Evolutionary conservation across 2,888 invertebrate genomes (phyloP), one percentile per base, ranked within the genome.

Genomic region (Acrobeloides nanus): DNA sequence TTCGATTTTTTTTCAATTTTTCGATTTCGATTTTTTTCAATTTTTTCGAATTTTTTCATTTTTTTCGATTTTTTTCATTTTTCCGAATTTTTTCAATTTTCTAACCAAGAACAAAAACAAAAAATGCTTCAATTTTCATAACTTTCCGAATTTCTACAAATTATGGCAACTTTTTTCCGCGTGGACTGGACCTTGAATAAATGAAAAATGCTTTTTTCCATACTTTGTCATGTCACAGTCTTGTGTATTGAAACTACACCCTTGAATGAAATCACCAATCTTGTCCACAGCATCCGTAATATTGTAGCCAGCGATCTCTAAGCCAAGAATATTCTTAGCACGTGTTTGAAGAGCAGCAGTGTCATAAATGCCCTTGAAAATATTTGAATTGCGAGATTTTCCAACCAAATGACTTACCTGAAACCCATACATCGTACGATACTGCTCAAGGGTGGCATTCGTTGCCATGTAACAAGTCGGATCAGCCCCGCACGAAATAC

Each of bases 241-340:
- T 24, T 37, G 5, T 6, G 55, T 48, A 38, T 58, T 59, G 47
- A 59, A 58, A 26, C 47, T 42, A 33, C 58, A 58, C 24, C 37
- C 32, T 21, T 31, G 46, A 10, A 58, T 35, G 17, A 58, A 38
- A 12, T 47, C 40, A 10, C 24, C 23, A 6, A 26, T n/a, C 15
- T n/a, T n/a, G 17, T 31, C 24, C 21, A 31, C 37, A 1, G 49
- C 46, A 4, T 27, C 35, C 7, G 15, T 5, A 12, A 20, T 15
- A 21, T 55, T 40, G 31, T 38, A 35, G 18, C 12, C 17, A 6
- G 34, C 43, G 20, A 43, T 17, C 23, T 55, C 59, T 33, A 59
- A 21, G 10, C 34, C 32, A 8, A 59, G 24, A 20, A 58, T 24
- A n/a, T 38, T 33, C 26, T 26, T 23, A n/a, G 44, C 59, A 3